Evolutionary conservation across 1,140 invertebrate genomes (phyloP), one percentile per base, ranked within the genome.

Genomic region (Drosophila equinoxialis): DNA sequence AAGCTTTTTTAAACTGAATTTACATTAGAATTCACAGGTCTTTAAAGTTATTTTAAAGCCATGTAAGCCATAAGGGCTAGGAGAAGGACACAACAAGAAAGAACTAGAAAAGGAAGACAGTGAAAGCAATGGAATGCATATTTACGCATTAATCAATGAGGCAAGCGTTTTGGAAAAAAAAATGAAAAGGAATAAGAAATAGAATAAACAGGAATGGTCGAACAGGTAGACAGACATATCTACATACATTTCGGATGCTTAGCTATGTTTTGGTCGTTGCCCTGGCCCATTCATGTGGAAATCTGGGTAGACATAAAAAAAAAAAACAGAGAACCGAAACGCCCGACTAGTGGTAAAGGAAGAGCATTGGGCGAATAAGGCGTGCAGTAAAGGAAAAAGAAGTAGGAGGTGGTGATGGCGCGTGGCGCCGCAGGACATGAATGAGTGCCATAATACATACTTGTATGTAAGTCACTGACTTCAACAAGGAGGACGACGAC

Each of bases 81-180:
- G 54, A 20, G 13, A 71, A 51, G 66, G 14, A 37, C 57, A 30
- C 30, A 30, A 30, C 30, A 6, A 37, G 35, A 3, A 20, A 17
- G 30, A 65, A 58, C 17, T 39, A 67, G 58, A 71, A 54, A 75
- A 65, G 71, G 63, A 78, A 68, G 70, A 73, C 17, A 41, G 23
- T 54, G 30, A 51, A 54, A 48, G 54, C 67, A 65, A 78, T 58
- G 72, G 72, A 75, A 78, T 67, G 76, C 72, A 78, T 71, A 78
- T 79, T 76, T 76, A 79, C 65, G 73, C 76, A 79, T 79, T 78
- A 75, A 78, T 78, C 75, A 78, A 78, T 78, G 72, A 75, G 72
- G 60, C 76, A 78, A 75, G 71, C 17, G 45, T 58, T 30, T 65
- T 65, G 69, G 59, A 59, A 65, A 61, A 17, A 17, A 51, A 61